Conservation (phyloP, 2,888 invertebrate species). For the Pediacus dermestoides region DNA sequence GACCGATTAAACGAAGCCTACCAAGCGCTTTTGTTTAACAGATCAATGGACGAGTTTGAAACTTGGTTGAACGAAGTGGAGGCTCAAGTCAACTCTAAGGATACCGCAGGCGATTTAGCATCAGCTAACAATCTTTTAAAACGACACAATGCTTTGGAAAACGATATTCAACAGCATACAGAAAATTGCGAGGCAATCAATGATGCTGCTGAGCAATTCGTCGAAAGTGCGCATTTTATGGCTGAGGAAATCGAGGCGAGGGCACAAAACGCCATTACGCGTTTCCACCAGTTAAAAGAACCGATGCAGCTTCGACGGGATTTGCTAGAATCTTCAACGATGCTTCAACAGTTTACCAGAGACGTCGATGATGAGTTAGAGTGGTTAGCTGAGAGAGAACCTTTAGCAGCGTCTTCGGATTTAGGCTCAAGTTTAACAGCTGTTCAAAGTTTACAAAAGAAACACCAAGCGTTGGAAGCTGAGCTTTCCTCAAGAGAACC, state of each 20-base stretch:
- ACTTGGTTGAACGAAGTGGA: slow-evolving; percentile 91
- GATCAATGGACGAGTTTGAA: slow-evolving; percentile 89
- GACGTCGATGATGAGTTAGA: slow-evolving; percentile 91
- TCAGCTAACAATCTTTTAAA: slow-evolving; percentile 81
- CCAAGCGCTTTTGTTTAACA: slow-evolving; percentile 81
- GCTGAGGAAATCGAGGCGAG: slow-evolving; percentile 77
- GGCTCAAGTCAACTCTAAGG: slow-evolving; percentile 64
- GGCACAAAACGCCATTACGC: slow-evolving; percentile 63
- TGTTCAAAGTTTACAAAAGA: slow-evolving; percentile 88
- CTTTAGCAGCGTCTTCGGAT: slow-evolving; percentile 67
- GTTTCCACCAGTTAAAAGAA: slow-evolving; percentile 65
- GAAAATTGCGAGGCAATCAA: slow-evolving; percentile 78
- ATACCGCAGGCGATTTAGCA: slow-evolving; percentile 84
- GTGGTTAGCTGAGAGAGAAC: slow-evolving; percentile 82
- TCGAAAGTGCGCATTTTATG: slow-evolving; percentile 82
- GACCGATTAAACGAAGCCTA: slow-evolving; percentile 86
- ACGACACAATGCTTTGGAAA: slow-evolving; percentile 78
- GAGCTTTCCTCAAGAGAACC: slow-evolving; percentile 87
- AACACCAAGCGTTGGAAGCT: slow-evolving; percentile 87
- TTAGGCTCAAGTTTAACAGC: slow-evolving; percentile 60
- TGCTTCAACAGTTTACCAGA: slow-evolving; percentile 83
- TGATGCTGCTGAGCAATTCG: slow-evolving; percentile 75
- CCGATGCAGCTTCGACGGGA: slow-evolving; percentile 89
- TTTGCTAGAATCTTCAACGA: slow-evolving; percentile 84
- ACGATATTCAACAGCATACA: slow-evolving; percentile 77